Base-by-base conservation (phyloP, 2,113 vertebrate species). In the Geococcyx californianus region DNA sequence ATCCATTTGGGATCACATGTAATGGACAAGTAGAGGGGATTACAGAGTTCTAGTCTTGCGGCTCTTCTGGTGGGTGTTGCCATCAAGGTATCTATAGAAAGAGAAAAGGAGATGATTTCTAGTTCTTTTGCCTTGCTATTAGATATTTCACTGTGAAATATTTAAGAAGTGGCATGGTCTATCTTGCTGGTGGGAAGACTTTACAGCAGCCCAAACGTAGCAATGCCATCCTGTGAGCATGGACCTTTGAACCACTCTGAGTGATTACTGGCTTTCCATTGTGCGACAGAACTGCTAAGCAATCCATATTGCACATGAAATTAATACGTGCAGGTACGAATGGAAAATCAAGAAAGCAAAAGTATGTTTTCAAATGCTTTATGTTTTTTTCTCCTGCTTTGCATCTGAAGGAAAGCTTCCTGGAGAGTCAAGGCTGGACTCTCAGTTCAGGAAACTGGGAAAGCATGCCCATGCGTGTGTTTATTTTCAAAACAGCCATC, bases 401-500 rank as follows among this genome's bases (percentile, higher is more conserved):
- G 56, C 17, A 31, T 49, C 23, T 1, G 0, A 63, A 94, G 40
- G 38, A 67, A 21, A 49, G 20, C 16, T 75, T 89, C 29, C 25
- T 33, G 38, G 28, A 42, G 14, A 67, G 62, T 49, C 34, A 16
- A 17, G 44, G 31, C 33, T 51, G 51, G 29, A 4, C 20, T 83
- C 16, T 44, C 59, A 54, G 0, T 13, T 70, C 63, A 75, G 47
- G 91, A 73, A 66, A 44, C 60, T 44, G 63, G 52, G 56, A 52
- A 51, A 76, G 9, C 3, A 0, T 74, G 52, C 25, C 31, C 3
- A 1, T 62, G 9, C 2, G 0, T 38, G 13, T 56, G 64, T 55
- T 88, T 60, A 45, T 84, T 95, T 93, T 73, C n/a, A 34, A 62
- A 95, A 79, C n/a, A 86, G 26, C 31, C 33, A 21, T 70, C 52